These are phyloP conservation scores for Prosopocoilus inquinatus DNA, from an alignment of 2,888 invertebrate genomes.

Conservation along the genomic window DNA sequence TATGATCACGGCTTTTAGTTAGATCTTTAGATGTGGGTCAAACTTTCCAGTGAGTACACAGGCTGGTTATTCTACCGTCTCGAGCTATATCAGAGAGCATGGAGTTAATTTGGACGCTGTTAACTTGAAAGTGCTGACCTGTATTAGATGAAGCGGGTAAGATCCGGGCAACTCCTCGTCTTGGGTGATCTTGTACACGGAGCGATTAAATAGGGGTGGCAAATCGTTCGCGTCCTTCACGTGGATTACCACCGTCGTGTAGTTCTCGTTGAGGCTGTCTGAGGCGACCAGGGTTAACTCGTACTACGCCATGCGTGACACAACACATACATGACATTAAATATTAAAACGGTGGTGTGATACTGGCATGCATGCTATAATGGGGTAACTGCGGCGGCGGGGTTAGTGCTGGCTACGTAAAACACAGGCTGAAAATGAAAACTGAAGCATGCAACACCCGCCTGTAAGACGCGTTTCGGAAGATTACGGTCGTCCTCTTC, in stretches of 20 bases:
- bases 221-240: slow-evolving; percentile 88
- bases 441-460: slow-evolving; percentile 42
- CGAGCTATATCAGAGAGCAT: not conserved
- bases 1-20: too few relatives aligned
- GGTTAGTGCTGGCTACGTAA: not conserved
- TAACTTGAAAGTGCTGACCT: slow-evolving; percentile 54
- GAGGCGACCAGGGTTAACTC: slow-evolving; percentile 86
- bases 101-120: slow-evolving; percentile 5
- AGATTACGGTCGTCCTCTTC: slow-evolving; percentile 94
- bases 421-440: not conserved
- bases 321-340: slow-evolving; percentile 27
- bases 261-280: slow-evolving; percentile 86
- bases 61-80: not conserved
- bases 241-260: slow-evolving; percentile 77
- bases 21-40: not conserved
- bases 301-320: slow-evolving; percentile 62
- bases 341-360: not conserved
- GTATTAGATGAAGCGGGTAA: slow-evolving; percentile 67
- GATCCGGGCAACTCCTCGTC: slow-evolving; percentile 73
- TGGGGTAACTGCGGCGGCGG: slow-evolving; percentile 17
- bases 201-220: slow-evolving; percentile 76
- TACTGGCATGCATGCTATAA: slow-evolving; percentile 7
- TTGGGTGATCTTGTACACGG: slow-evolving; percentile 69
- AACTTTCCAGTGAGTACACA: not conserved
- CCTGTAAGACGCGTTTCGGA: slow-evolving; percentile 92